Conservation (phyloP, 2,113 vertebrate genomes). For the Eonycteris spelaea region DNA sequence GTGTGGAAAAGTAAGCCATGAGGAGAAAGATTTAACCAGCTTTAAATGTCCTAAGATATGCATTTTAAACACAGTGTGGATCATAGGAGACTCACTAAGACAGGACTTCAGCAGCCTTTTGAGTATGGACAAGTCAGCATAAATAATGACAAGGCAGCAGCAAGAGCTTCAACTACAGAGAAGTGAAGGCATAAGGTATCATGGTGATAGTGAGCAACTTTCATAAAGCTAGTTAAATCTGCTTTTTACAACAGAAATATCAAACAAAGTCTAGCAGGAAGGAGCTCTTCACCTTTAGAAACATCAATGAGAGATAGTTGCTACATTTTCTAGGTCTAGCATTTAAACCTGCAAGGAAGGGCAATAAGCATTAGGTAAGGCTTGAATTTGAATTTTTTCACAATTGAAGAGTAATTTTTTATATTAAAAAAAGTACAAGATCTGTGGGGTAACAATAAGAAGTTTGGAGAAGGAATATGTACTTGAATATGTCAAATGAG, state of each 20-base stretch:
- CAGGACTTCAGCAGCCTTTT: conserved; percentile 94
- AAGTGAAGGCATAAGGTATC: conserved; percentile 93
- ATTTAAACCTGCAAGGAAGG: conserved; percentile 94
- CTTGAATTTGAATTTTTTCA: conserved; percentile 90
- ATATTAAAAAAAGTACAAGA: conserved; percentile 48
- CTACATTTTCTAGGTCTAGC: conserved; percentile 91
- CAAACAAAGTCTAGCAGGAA: conserved; percentile 96
- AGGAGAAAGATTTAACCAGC: conserved; percentile 84
- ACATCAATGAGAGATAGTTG: conserved; percentile 94
- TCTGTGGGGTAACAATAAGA: neutral
- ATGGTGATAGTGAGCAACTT: conserved; percentile 93
- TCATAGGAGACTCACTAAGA: conserved; percentile 94
- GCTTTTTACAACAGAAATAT: conserved; percentile 90
- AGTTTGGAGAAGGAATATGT: neutral
- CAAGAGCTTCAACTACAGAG: conserved; percentile 92
- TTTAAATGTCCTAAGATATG: conserved; percentile 88
- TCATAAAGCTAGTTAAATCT: conserved; percentile 94
- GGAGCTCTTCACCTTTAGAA: conserved; percentile 94
- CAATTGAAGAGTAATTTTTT: conserved; percentile 87
- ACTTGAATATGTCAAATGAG: neutral
- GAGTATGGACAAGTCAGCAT: conserved; percentile 97
- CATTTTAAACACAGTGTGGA: conserved; percentile 91
- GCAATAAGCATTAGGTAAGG: conserved; percentile 95
- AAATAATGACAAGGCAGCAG: conserved; percentile 95
- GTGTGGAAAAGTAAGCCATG: conserved; percentile 82